A percentile compares a stretch with the other conserved stretches of the same genome.
Conservation (phyloP, 2,888 invertebrate species). For the Malachius bipustulatus region DNA sequence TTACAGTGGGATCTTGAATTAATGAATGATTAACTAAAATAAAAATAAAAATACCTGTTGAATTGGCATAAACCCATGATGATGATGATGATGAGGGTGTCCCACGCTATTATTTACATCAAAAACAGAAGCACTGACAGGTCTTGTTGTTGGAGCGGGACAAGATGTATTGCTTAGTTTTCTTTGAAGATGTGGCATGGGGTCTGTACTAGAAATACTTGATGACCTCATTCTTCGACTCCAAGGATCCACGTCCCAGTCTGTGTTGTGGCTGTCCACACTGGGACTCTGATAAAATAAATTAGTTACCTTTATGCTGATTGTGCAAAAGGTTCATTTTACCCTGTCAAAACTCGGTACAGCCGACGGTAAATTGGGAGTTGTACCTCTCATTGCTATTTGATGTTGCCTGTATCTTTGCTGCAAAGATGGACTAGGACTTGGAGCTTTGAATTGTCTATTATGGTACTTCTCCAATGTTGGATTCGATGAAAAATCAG, state of each 20-base stretch:
- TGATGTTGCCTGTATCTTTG: slow-evolving; percentile 48
- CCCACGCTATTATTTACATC: slow-evolving; percentile 36
- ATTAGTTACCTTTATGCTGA: background rate
- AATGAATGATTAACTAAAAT: background rate
- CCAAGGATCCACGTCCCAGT: slow-evolving; percentile 37
- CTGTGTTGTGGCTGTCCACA: slow-evolving; percentile 33
- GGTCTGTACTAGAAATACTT: slow-evolving; percentile 34
- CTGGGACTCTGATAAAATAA: slow-evolving; percentile 2
- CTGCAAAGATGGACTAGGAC: slow-evolving; percentile 38
- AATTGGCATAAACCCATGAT: slow-evolving; percentile 38
- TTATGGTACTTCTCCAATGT: slow-evolving; percentile 20
- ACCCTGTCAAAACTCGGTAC: slow-evolving; percentile 32
- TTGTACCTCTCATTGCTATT: slow-evolving; percentile 39
- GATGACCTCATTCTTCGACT: slow-evolving; percentile 29
- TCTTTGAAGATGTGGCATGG: slow-evolving; percentile 22
- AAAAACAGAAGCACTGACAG: slow-evolving; percentile 42
- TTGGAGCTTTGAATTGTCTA: slow-evolving; percentile 22
- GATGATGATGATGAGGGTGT: slow-evolving; percentile 25
- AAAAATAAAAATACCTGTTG: slow-evolving; percentile 41
- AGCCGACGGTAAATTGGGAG: slow-evolving; percentile 33
- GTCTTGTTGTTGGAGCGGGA: slow-evolving; percentile 24
- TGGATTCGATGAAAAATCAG: slow-evolving; percentile 27
- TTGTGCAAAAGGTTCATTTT: too few species aligned
- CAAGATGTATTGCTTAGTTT: slow-evolving; percentile 32
- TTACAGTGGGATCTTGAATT: background rate